A percentile compares a stretch with the other conserved stretches of the same genome.
These are phyloP conservation scores for Odontothrips loti DNA, from an alignment of 2,888 invertebrate genomes.

Conservation along the genomic window DNA sequence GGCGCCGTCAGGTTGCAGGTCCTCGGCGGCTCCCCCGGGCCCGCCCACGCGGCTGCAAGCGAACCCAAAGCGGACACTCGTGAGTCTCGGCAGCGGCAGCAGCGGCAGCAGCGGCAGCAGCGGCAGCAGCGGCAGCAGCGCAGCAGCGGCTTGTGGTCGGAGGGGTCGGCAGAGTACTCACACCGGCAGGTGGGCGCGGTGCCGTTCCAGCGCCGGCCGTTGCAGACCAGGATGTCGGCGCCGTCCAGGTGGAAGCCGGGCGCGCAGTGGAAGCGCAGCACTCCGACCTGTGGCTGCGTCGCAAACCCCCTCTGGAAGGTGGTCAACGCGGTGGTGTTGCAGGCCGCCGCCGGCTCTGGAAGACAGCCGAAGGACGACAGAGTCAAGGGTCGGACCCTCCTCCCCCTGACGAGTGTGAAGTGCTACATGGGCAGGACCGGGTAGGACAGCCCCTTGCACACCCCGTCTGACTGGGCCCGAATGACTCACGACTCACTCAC, in stretches of 20 bases:
- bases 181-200: neutral
- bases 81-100: neutral
- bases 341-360: neutral
- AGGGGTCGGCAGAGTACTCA: neutral
- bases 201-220: neutral
- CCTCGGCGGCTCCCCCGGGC: neutral
- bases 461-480: no score
- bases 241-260: neutral
- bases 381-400: no score
- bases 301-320: neutral
- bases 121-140: no score
- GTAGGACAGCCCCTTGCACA: no score
- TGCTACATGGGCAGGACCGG: no score
- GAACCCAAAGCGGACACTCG: no score
- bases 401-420: no score
- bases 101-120: neutral
- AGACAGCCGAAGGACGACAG: neutral
- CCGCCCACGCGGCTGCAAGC: neutral
- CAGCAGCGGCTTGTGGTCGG: no score
- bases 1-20: neutral
- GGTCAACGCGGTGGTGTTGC: neutral
- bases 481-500: slow-evolving; percentile 15
- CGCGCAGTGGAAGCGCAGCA: neutral
- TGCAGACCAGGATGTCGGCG: neutral
- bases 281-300: neutral